Evolutionary conservation across 2,888 invertebrate genomes (phyloP), one percentile per base, ranked within the genome.

Genomic region (Hyles lineata): DNA sequence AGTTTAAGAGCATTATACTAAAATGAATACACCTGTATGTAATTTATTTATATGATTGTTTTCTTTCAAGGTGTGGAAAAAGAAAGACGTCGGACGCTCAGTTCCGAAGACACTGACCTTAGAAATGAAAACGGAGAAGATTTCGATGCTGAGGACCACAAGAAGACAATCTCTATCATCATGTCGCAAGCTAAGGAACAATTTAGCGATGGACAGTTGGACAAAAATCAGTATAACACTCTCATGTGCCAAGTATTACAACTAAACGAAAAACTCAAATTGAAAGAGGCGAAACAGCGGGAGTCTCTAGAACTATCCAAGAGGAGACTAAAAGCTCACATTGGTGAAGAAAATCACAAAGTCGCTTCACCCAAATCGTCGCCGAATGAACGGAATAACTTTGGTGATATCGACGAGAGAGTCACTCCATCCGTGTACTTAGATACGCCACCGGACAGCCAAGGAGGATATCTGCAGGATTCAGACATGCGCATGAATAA

Each of bases 151-250:
- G 95, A 95, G 80, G 95, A 95, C 74, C 95, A 95, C 77, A 96
- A 96, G 77, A 95, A 96, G 75, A 96, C 96, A 73, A 96, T 97
- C 80, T 96, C 97, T 75, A 96, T 97, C 63, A 97, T 98, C 74
- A 96, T 98, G 86, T 96, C 96, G 15, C 97, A 98, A 83, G 98
- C 98, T 0, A 97, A 98, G 75, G 97, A 97, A 81, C 96, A 97
- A 81, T 96, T 97, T 75, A 96, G 96, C 76, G 96, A 96, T 71
- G 97, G 98, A 0, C 96, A 96, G 67, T 96, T 98, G 74, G 96
- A 97, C 71, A 96, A 96, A 83, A 96, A 96, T 52, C 97, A 97
- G 82, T 97, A 97, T 86, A 96, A 97, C 79, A 96, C 96, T 15
- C 91, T 98, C 23, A 96, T 98, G 87, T 96, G 96, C 86, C 97